These are phyloP conservation scores for Takifugu bimaculatus DNA, from an alignment of 2,113 vertebrate genomes.

Conservation along the genomic window DNA sequence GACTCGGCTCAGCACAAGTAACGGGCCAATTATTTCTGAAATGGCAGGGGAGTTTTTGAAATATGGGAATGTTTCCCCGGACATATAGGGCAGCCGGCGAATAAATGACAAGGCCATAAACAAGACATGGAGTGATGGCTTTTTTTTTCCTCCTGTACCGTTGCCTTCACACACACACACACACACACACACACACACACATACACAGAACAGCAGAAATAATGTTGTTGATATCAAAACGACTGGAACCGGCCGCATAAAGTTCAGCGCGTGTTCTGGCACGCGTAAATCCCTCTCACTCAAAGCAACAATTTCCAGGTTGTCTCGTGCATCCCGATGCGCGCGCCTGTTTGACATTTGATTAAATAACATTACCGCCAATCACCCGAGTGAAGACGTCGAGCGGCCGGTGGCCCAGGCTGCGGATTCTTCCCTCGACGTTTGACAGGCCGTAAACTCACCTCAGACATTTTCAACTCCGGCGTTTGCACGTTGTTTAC, in stretches of 20 bases:
- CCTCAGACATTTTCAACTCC: conserved; percentile 47
- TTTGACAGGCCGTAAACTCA: conserved; percentile 43
- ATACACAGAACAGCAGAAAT: conserved; percentile 27
- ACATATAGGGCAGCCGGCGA: conserved; percentile 58
- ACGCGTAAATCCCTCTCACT: conserved; percentile 29
- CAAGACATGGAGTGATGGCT: conserved; percentile 64
- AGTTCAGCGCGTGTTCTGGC: conserved; percentile 36
- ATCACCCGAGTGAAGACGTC: conserved; percentile 53
- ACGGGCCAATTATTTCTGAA: conserved; percentile 76
- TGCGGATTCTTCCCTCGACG: conserved; percentile 30
- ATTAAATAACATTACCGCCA: conserved; percentile 74
- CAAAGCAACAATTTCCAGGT: conserved; percentile 55
- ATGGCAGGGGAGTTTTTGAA: conserved; percentile 70
- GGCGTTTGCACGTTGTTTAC: not conserved
- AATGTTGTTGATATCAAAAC: conserved; percentile 50
- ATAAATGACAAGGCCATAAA: conserved; percentile 72
- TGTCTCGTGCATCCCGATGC: conserved; percentile 60
- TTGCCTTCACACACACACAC: conserved; percentile 14
- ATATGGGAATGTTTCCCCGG: conserved; percentile 62
- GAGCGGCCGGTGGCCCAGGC: conserved; percentile 41
- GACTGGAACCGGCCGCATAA: not conserved
- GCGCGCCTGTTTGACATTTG: conserved; percentile 73
- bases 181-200: conserved; percentile 27
- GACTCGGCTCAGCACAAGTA: conserved; percentile 55
- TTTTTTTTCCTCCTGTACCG: conserved; percentile 17